Evolutionary conservation across 1,140 invertebrate genomes (phyloP).

Genomic region (Drosophila pandora): DNA sequence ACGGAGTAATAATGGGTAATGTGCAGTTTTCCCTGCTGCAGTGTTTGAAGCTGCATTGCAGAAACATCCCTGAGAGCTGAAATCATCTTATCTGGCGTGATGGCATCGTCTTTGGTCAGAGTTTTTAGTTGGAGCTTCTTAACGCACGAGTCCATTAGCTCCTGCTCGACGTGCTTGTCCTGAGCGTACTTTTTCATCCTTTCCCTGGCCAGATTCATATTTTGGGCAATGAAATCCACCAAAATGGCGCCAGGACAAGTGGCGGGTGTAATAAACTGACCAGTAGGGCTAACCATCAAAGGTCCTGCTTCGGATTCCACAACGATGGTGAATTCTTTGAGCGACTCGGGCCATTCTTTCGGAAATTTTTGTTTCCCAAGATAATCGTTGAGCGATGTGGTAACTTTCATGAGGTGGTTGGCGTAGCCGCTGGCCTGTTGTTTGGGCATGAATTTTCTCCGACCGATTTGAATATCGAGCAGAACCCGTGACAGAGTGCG

Average conservation of each 20-base stretch:
- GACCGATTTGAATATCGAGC: constrained; percentile 91
- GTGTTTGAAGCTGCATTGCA: constrained; percentile 80
- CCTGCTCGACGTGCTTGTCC: constrained; percentile 91
- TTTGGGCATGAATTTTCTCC: constrained; percentile 96
- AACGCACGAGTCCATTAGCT: constrained; percentile 88
- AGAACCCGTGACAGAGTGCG: constrained; percentile 92
- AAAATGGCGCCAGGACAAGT: constrained; percentile 94
- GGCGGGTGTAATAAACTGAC: constrained; percentile 95
- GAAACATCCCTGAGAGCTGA: constrained; percentile 90
- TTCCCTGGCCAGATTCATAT: constrained; percentile 89
- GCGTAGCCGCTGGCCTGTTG: constrained; percentile 93
- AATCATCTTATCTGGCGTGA: constrained; percentile 95
- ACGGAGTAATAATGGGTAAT: constrained; percentile 97
- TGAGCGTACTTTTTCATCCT: constrained; percentile 90
- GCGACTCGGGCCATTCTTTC: constrained; percentile 87
- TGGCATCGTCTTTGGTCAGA: constrained; percentile 94
- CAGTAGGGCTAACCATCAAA: constrained; percentile 95
- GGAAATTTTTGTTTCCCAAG: constrained; percentile 88
- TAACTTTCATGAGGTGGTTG: constrained; percentile 90
- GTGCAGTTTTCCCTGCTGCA: constrained; percentile 87
- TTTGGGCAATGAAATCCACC: constrained; percentile 92
- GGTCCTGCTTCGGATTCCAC: constrained; percentile 96
- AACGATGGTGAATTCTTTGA: constrained; percentile 92
- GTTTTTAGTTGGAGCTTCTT: constrained; percentile 88
- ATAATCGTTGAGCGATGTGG: constrained; percentile 92